phyloP scores from a whole-genome alignment of 2,113 vertebrate species.

The Xiphophorus hellerii region DNA sequence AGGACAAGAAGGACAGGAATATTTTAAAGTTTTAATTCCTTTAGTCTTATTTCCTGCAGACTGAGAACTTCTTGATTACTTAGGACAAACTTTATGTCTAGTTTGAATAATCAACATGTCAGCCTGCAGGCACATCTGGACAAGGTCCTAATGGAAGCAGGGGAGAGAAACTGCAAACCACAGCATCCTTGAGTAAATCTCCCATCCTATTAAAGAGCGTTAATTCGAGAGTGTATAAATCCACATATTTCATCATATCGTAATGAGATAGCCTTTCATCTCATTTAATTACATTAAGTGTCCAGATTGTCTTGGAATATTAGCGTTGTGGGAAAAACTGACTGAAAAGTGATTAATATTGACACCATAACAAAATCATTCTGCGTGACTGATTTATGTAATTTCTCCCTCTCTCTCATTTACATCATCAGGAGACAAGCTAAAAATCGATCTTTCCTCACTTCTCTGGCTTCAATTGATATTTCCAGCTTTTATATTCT shows the following conservation, averaged over 20 bases:
- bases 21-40: background rate
- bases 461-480: constrained; percentile 51
- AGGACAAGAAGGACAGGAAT: background rate
- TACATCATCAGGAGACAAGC: constrained; percentile 44
- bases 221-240: constrained; percentile 50
- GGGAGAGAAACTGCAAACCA: constrained; percentile 35
- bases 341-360: constrained; percentile 62
- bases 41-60: background rate
- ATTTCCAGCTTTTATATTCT: constrained; percentile 60
- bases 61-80: background rate
- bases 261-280: constrained; percentile 48
- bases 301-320: constrained; percentile 27
- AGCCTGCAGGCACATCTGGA: constrained; percentile 10
- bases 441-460: constrained; percentile 53
- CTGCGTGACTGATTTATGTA: constrained; percentile 51
- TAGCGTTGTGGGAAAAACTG: constrained; percentile 52
- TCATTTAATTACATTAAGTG: constrained; percentile 51
- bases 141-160: constrained; percentile 24
- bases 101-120: constrained; percentile 8
- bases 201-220: constrained; percentile 22
- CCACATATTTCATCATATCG: constrained; percentile 62
- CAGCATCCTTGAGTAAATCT: constrained; percentile 41
- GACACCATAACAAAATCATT: constrained; percentile 47
- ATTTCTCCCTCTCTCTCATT: constrained; percentile 52
- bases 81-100: background rate